Conservation (phyloP, 2,888 invertebrate species). For the Dicranocentrus wangi region DNA sequence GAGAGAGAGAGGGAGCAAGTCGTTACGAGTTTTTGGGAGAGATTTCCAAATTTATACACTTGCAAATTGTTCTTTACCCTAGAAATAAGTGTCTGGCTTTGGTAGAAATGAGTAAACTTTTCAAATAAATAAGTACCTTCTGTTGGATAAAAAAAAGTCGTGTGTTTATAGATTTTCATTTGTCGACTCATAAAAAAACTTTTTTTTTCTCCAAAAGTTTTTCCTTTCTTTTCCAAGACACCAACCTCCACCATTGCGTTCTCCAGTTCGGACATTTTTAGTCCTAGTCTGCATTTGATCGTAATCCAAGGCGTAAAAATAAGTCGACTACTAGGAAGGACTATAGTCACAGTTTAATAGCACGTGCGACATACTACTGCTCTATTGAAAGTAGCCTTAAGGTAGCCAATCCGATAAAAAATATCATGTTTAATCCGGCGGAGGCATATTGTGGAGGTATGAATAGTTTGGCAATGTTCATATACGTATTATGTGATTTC, state of each 20-base stretch:
- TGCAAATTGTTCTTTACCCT: conserved; percentile 62
- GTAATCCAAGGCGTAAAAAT: conserved; percentile 3
- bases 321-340: background rate
- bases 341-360: background rate
- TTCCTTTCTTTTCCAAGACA: background rate
- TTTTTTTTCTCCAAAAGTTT: conserved; percentile 14
- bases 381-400: conserved; percentile 1
- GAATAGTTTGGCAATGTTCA: too few species aligned
- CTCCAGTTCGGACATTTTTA: too few species aligned
- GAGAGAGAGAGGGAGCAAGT: background rate
- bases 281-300: too few species aligned
- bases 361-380: conserved; percentile 7
- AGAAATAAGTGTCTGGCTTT: conserved; percentile 58
- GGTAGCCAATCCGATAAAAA: conserved; percentile 10
- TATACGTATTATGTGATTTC: too few species aligned
- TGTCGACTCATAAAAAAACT: conserved; percentile 54
- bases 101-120: conserved; percentile 61
- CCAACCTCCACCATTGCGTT: too few species aligned
- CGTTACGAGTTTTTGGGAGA: conserved; percentile 23
- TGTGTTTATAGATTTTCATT: conserved; percentile 65
- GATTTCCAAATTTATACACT: conserved; percentile 62
- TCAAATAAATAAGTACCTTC: conserved; percentile 66
- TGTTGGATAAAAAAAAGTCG: conserved; percentile 59
- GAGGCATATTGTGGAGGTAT: too few species aligned
- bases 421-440: background rate